A percentile compares a stretch with the other conserved stretches of the same genome.
phyloP scores from a whole-genome alignment of 1,140 invertebrate species.

The Drosophila truncata region DNA sequence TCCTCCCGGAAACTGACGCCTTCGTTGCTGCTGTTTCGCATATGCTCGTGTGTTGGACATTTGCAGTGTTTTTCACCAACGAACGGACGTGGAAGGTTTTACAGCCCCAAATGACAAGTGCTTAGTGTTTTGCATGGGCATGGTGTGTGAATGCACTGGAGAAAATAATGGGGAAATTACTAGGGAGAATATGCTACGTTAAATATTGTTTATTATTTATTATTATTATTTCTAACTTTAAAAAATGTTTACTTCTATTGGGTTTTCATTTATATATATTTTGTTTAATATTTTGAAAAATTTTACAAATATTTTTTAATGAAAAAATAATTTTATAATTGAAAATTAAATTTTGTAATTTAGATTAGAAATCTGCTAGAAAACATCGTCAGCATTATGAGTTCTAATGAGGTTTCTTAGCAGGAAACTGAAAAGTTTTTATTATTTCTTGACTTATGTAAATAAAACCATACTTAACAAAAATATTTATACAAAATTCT shows the following conservation, averaged over 20 bases:
- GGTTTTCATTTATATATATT: neutral
- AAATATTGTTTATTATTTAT: neutral
- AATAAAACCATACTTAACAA: neutral
- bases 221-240: neutral
- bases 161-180: neutral
- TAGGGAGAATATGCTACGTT: rapidly evolving
- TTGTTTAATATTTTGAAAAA: neutral
- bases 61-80: constrained; percentile 60
- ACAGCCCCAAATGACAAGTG: constrained; percentile 72
- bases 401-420: neutral
- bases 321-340: neutral
- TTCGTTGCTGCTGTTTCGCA: constrained; percentile 14
- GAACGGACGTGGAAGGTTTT: constrained; percentile 55
- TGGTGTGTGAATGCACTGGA: constrained; percentile 21
- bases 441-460: neutral
- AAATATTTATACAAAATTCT: neutral
- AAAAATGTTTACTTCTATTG: neutral
- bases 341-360: no score
- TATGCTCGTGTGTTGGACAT: constrained; percentile 53
- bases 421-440: neutral
- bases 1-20: constrained; percentile 5
- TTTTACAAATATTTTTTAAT: neutral
- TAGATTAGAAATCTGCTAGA: neutral
- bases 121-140: constrained; percentile 49
- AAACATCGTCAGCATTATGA: no score